Evolutionary conservation across 2,113 vertebrate species (phyloP).

Genomic region (Gallinago paraguaiae): DNA sequence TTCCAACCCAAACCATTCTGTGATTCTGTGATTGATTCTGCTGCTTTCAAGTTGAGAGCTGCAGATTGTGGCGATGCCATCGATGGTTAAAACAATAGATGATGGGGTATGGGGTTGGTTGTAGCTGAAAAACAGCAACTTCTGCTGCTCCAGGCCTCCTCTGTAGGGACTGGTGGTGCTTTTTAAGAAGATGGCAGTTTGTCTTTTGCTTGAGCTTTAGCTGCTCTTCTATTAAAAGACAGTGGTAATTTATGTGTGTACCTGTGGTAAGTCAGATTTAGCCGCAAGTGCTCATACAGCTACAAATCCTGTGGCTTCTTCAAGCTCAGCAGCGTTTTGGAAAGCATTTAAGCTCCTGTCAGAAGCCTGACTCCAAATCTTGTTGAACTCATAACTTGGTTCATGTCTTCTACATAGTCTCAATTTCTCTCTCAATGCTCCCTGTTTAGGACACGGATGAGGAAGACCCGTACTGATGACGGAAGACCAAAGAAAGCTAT

Average conservation of each 20-base stretch:
- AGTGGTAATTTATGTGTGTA: fast-evolving
- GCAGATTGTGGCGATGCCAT: background rate
- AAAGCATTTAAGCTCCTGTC: background rate
- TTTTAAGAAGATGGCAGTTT: background rate
- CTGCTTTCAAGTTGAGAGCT: background rate
- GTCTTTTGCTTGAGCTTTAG: background rate
- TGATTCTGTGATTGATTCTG: no score
- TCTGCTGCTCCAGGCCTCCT: background rate
- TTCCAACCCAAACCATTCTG: no score
- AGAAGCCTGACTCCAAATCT: background rate
- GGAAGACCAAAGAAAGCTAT: background rate
- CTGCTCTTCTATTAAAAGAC: background rate
- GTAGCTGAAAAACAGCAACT: background rate
- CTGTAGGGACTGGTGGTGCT: background rate
- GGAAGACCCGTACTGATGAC: slow-evolving; percentile 70
- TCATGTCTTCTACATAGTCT: background rate
- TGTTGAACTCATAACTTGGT: background rate
- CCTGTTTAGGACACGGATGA: slow-evolving; percentile 71
- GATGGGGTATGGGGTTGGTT: fast-evolving
- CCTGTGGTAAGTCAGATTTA: background rate
- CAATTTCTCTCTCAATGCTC: background rate
- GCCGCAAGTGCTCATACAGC: background rate
- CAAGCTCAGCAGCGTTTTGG: background rate
- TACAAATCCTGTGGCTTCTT: background rate
- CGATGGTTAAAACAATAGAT: fast-evolving